Conservation (phyloP, 2,888 invertebrate genomes). For the Andricus curvator region DNA sequence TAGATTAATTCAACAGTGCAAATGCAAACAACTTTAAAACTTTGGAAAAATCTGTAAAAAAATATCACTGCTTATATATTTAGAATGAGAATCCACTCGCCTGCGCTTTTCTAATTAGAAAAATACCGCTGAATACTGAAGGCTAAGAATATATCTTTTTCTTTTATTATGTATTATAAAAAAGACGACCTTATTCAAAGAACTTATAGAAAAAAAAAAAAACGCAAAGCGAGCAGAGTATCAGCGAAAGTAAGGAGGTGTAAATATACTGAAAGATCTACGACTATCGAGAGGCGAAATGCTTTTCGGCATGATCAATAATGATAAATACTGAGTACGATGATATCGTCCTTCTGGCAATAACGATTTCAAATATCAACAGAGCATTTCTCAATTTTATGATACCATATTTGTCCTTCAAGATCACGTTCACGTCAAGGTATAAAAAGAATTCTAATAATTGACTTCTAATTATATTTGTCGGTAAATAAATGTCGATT, state of each 20-base stretch:
- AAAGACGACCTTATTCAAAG: background rate
- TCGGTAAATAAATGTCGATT: background rate
- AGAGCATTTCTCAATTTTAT: conserved; percentile 18
- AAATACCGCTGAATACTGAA: conserved; percentile 17
- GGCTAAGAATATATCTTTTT: conserved; percentile 6
- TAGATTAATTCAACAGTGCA: conserved; percentile 6
- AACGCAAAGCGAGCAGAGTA: conserved; percentile 13
- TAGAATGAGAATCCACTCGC: conserved; percentile 11
- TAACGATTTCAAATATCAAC: conserved; percentile 4
- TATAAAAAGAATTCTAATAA: background rate
- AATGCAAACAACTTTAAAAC: conserved; percentile 2
- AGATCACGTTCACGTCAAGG: conserved; percentile 3
- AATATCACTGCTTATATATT: conserved; percentile 17
- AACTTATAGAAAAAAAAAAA: background rate
- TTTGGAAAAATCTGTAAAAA: conserved; percentile 22
- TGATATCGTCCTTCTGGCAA: background rate
- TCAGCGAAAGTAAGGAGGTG: background rate
- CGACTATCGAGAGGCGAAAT: conserved; percentile 34
- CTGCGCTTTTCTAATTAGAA: conserved; percentile 19
- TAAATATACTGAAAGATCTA: conserved; percentile 41
- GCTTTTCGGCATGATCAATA: conserved; percentile 29
- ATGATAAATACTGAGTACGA: conserved; percentile 34
- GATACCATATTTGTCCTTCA: conserved; percentile 5
- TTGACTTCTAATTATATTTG: background rate
- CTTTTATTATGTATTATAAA: background rate